Base-by-base conservation (phyloP, 2,888 invertebrate species). In the Pachydiplax longipennis region DNA sequence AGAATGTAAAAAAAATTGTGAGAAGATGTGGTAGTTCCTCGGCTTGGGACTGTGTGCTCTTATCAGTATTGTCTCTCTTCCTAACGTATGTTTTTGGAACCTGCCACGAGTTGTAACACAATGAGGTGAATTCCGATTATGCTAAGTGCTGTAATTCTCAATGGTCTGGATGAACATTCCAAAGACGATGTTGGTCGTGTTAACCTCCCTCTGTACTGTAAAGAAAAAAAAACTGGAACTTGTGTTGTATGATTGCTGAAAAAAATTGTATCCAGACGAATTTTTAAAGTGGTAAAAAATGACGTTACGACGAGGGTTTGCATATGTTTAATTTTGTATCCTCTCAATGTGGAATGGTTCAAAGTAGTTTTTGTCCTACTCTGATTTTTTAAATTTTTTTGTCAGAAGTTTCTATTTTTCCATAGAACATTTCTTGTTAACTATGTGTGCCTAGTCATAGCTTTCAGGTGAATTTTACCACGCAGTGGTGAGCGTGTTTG, bases 371-470 rank as follows among this genome's bases (percentile, higher is more conserved):
- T 87, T 87, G 87, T 87, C 87, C 87, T 87, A 87, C 91, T 93
- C 94, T 94, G 92, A 93, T 93, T 94, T 94, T 93, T 93, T 94
- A 93, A 92, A 93, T 93, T 94, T 94, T 93, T 94, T 94, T 94
- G 93, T 94, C 94, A 94, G 94, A 94, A 94, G 94, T 94, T 94
- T 94, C 94, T 92, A 94, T 94, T 94, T 94, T 94, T 94, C 92
- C 94, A 94, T 91, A 94, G 94, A 94, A 94, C 93, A 94, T 94
- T 94, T 95, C 95, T 95, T 95, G 95, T 95, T 95, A 95, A 95
- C 94, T 95, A 95, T 95, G 95, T 95, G 95, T 95, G 95, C 95
- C 95, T 95, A 95, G 95, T 95, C 95, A 95, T 95, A 95, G 95
- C 95, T 94, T 95, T 95, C 95, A 95, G 94, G 95, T 95, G 95